Conservation (phyloP, 1,140 invertebrate genomes). For the Drosophila pectinifera region DNA sequence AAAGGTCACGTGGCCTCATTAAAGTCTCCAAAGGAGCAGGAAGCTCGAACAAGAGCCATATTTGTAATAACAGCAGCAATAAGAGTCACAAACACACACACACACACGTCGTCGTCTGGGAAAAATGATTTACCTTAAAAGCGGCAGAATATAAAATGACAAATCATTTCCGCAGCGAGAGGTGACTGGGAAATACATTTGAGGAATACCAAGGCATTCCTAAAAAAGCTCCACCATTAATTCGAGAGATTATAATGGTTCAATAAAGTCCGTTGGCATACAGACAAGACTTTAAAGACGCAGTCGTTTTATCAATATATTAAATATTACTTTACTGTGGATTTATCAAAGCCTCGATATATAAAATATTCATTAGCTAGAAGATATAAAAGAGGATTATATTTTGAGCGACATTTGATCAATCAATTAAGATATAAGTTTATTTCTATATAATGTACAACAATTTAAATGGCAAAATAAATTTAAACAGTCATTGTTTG, state of each 20-base stretch:
- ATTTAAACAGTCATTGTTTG: too few species aligned
- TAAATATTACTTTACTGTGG: too few species aligned
- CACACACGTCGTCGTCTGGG: slow-evolving; percentile 25
- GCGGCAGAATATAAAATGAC: slow-evolving; percentile 24
- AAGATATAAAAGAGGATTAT: too few species aligned
- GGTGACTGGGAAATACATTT: background rate
- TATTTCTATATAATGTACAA: background rate
- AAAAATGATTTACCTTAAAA: slow-evolving; percentile 37
- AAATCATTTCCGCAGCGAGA: background rate
- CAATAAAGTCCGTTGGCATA: background rate
- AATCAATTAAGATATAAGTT: too few species aligned
- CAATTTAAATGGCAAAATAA: background rate
- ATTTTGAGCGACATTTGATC: too few species aligned
- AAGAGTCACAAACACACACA: slow-evolving; percentile 27
- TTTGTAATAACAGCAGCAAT: slow-evolving; percentile 73
- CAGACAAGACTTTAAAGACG: background rate
- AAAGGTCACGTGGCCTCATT: slow-evolving; percentile 79
- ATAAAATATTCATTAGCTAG: too few species aligned
- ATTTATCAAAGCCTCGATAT: too few species aligned
- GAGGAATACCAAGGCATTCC: background rate
- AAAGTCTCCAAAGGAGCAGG: slow-evolving; percentile 49
- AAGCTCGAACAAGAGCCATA: slow-evolving; percentile 65
- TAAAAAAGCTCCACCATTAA: background rate
- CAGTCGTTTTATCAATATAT: too few species aligned
- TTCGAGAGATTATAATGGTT: too few species aligned